These are phyloP conservation scores for Murina feae DNA, from an alignment of 2,113 vertebrate genomes.

Conservation along the genomic window DNA sequence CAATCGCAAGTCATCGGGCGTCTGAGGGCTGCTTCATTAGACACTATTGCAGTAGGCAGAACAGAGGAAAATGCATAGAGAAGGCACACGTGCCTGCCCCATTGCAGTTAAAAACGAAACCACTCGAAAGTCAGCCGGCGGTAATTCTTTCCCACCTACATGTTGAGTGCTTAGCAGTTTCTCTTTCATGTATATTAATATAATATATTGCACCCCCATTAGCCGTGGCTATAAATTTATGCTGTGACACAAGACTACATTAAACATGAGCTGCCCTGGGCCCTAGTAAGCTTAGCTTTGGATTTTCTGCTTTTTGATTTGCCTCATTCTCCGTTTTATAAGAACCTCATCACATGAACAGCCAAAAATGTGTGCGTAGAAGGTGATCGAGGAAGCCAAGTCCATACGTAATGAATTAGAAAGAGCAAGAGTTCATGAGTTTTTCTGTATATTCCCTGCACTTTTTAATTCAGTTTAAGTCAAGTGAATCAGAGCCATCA, in stretches of 20 bases:
- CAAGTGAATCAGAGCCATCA: background rate
- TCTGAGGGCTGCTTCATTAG: background rate
- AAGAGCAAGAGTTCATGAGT: background rate
- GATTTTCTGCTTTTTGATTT: constrained; percentile 13
- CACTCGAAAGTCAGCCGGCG: background rate
- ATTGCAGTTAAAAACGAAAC: background rate
- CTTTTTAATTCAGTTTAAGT: background rate
- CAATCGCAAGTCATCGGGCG: background rate
- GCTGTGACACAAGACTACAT: background rate
- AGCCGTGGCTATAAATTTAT: constrained; percentile 8
- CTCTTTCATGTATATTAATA: background rate
- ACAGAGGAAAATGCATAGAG: background rate
- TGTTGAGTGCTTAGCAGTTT: background rate
- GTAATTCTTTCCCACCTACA: background rate
- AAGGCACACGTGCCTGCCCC: background rate
- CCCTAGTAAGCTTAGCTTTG: background rate
- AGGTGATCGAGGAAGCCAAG: background rate
- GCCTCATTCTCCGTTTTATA: background rate
- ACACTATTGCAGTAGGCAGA: background rate
- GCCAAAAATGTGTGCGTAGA: background rate
- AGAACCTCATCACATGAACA: background rate
- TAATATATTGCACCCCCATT: background rate
- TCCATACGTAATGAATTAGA: background rate
- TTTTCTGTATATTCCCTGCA: background rate
- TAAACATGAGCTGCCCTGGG: background rate